A percentile compares a stretch with the other conserved stretches of the same genome.
Evolutionary conservation across 2,113 vertebrate species (phyloP).

Genomic region (Ptychochromis oligacanthus): DNA sequence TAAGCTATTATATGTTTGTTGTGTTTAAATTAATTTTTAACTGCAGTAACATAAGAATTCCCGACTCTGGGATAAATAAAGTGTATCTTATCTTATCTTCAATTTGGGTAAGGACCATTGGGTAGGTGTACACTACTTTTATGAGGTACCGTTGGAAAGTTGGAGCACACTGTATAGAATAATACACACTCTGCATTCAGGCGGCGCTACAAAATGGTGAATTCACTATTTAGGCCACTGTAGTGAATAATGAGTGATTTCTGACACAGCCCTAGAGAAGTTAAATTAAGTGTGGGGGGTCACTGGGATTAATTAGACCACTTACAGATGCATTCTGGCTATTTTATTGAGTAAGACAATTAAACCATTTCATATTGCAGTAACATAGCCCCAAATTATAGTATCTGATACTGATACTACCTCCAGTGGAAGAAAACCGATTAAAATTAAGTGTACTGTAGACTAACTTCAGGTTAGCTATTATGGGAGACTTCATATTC

Average conservation of each 20-base stretch:
- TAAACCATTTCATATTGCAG: background rate
- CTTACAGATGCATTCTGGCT: background rate
- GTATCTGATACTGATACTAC: background rate
- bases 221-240: background rate
- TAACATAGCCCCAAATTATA: background rate
- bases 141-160: background rate
- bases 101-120: background rate
- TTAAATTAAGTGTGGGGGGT: background rate
- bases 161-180: background rate
- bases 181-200: background rate
- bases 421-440: background rate
- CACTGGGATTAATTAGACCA: conserved; percentile 2
- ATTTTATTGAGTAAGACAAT: background rate
- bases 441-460: background rate
- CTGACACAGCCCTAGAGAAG: background rate
- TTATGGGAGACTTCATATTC: background rate
- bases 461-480: background rate
- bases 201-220: background rate
- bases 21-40: no score
- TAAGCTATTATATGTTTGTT: no score
- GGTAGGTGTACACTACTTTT: background rate
- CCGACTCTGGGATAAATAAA: no score
- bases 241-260: background rate
- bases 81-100: background rate
- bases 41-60: no score